phyloP scores from a whole-genome alignment of 2,888 invertebrate species.

The Pocota personata region DNA sequence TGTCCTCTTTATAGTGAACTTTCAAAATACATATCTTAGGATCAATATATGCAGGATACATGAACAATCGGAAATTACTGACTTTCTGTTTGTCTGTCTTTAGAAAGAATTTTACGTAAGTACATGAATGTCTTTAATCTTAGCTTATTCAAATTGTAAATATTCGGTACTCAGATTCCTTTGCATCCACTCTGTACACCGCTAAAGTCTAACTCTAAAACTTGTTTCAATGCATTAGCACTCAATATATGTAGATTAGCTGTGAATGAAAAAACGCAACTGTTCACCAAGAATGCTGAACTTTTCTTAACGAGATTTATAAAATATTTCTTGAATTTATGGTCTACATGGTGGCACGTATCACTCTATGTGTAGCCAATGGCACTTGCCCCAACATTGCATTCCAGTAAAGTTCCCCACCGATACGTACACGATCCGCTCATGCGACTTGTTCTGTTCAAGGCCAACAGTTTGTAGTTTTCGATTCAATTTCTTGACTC shows the following conservation, averaged over 20 bases:
- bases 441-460: slow-evolving; percentile 51
- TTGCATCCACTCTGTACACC: neutral
- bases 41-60: too few species aligned
- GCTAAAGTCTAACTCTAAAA: neutral
- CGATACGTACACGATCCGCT: slow-evolving; percentile 1
- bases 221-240: slow-evolving; percentile 8
- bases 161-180: neutral
- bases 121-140: too few species aligned
- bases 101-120: too few species aligned
- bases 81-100: too few species aligned
- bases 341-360: slow-evolving; percentile 49
- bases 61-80: too few species aligned
- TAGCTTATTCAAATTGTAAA: neutral
- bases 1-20: too few species aligned
- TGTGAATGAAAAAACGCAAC: neutral
- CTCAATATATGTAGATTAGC: neutral
- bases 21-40: too few species aligned
- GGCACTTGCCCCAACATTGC: slow-evolving; percentile 31
- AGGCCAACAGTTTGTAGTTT: slow-evolving; percentile 33
- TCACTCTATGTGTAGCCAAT: slow-evolving; percentile 36
- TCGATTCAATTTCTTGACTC: slow-evolving; percentile 6
- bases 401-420: slow-evolving; percentile 37
- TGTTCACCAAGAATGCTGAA: slow-evolving; percentile 27
- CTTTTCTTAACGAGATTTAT: slow-evolving; percentile 41
- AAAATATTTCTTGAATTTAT: slow-evolving; percentile 53